Base-by-base conservation (phyloP, 53 echinoderm and acorn worm genomes). In the Holothuria scabra region DNA sequence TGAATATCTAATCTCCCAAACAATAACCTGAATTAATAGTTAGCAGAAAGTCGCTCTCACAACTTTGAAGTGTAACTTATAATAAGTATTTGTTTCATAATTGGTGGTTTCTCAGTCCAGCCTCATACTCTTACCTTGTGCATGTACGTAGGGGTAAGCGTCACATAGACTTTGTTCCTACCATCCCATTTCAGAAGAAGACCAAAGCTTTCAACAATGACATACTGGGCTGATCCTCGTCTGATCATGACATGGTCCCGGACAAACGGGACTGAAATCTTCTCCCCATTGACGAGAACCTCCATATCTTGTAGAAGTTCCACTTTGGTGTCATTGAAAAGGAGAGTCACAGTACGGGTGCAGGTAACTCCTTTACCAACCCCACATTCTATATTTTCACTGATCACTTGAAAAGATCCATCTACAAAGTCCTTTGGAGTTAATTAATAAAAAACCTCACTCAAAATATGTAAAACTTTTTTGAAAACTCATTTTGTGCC, bases 101-200 rank as follows among this genome's bases (percentile, higher is more conserved):
- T 52, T 52, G 18, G 5, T 44, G 5, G 12, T 12, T 14, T 52
- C 18, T 2, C 52, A 28, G 11, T 28, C 21, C 19, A 37, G 21
- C 31, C 8, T 11, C 37, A 0, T 11, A 70, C 20, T 28, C 88
- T 21, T 64, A 95, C 95, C 92, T 90, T 95, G 28, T 95, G 65
- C 75, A 95, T 86, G 62, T 90, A 93, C 11, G 84, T 74, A 1
- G 95, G 91, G 58, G 86, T 74, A 56, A 95, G 82, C 8, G 90
- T 95, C 33, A 95, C 86, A 76, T 95, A 95, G 28, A 93, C 59
- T 60, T 90, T 86, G 59, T 90, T 87, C 37, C 75, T 81, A 0
- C 95, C 95, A 61, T 95, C 93, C 95, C 95, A 95, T 70, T 92
- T 93, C 60, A 95, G 60, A 22, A 85, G 79, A 71, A 95, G 84